Base-by-base conservation (phyloP, 2,888 invertebrate genomes). In the Cryptosula pallasiana region DNA sequence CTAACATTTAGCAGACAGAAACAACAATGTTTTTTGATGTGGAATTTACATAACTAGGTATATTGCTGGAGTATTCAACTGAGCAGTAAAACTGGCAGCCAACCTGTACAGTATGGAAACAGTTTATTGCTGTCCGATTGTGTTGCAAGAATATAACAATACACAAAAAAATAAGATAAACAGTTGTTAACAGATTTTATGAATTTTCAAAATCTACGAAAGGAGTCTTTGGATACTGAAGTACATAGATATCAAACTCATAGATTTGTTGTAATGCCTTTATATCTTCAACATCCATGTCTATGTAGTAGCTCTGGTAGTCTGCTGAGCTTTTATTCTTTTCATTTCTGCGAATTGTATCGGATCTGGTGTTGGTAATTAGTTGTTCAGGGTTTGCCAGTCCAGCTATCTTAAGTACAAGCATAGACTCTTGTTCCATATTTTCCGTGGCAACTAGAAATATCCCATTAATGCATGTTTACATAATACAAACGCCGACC, bases 201-300 rank as follows among this genome's bases (percentile, higher is more conserved):
- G 63, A 63, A 5, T 63, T 63, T 16, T 9, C 63, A 63, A 63
- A 63, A 27, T 63, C 63, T 63, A 63, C 63, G n/a, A 63, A 63
- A 16, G 63, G 63, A 27, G 63, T 63, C 32, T 63, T 27, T 25
- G 63, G 63, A 63, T 63, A 63, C 2, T 63, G 20, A 32, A 63
- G 27, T 16, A 63, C 25, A 13, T 25, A 25, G 2, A 63, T 63
- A 25, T 63, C 63, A 32, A 25, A 63, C 27, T 27, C 27, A 63
- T 63, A 63, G 13, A 63, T 32, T 9, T 34, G 13, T 63, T 63
- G 20, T 2, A 63, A n/a, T 32, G 27, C 32, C 13, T 63, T n/a
- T 16, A 63, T 63, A 32, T 63, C 25, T 63, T 63, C 63, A 29
- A 13, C n/a, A n/a, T 27, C 27, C 9, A 63, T 63, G 9, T 34